Conservation (phyloP, 2,888 invertebrate species). For the Agrenia bidenticulata region DNA sequence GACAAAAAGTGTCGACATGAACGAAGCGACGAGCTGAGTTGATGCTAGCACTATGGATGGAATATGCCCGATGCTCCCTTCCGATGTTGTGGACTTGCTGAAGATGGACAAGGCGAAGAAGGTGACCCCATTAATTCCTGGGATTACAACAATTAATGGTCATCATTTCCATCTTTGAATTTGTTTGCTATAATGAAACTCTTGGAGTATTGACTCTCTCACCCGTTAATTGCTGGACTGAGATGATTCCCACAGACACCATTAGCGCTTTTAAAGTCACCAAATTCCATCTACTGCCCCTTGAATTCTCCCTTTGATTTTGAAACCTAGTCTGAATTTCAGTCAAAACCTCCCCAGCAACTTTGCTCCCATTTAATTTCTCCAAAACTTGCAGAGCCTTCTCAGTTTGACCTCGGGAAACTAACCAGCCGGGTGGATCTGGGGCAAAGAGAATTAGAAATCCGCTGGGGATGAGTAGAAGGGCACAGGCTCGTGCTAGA, state of each 20-base stretch:
- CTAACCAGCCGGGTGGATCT: constrained; percentile 38
- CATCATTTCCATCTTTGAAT: constrained; percentile 7
- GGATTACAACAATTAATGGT: neutral
- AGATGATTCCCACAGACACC: constrained; percentile 45
- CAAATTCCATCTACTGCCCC: constrained; percentile 19
- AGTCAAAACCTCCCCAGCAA: constrained; percentile 3
- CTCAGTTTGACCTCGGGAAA: constrained; percentile 27
- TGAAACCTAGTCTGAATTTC: neutral
- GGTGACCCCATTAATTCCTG: constrained; percentile 49
- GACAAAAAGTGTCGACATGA: constrained; percentile 44
- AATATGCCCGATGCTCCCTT: constrained; percentile 22
- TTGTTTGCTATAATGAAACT: too few species aligned
- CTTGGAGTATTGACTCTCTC: neutral
- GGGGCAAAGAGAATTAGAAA: constrained; percentile 32
- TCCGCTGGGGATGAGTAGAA: constrained; percentile 28
- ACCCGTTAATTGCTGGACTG: constrained; percentile 48
- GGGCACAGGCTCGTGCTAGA: constrained; percentile 30
- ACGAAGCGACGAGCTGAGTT: constrained; percentile 42
- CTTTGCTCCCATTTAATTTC: constrained; percentile 22
- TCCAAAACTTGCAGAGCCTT: constrained; percentile 23
- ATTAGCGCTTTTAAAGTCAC: constrained; percentile 41
- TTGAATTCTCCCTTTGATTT: too few species aligned
- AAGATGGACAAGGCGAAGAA: constrained; percentile 49
- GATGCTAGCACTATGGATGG: constrained; percentile 43
- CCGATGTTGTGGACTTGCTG: constrained; percentile 23